Evolutionary conservation across 30 jellyfish, hydroid and myxozoan genomes (phyloP), one percentile per base, ranked within the genome.

Genomic region (Aurelia aurita): DNA sequence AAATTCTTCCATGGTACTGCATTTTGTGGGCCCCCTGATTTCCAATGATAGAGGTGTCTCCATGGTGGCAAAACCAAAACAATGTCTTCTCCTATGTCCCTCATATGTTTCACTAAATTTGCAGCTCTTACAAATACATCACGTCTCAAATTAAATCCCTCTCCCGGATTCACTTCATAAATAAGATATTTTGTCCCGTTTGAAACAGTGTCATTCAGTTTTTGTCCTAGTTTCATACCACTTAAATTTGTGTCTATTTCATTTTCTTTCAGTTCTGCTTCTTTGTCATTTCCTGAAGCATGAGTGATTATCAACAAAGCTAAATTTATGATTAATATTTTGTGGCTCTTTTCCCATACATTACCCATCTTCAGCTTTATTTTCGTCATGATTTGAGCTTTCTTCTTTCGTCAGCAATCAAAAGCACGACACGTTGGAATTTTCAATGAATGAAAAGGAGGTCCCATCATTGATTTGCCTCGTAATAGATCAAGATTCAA

Each of bases 101-200:
- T 87, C 72, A 94, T 20, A 35, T 32, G 66, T 75, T 94, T 77
- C n/a, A 94, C 90, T 13, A 94, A 93, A 79, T 88, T 89, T 44
- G 99, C 99, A 57, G 74, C 97, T 26, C 99, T 87, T 10, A 84
- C 57, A 76, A 81, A 89, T 18, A 94, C 99, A 84, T 94, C 99
- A 23, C 99, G 61, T 54, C 99, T 62, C 18, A 94, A 82, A 69
- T 94, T 94, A 84, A 94, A 94, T 3, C 99, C 99, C 63, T 94
- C 99, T 3, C 97, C 99, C 4, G 97, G 97, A 69, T 94, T 94
- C 13, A 94, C 99, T 27, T 87, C 99, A 62, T 94, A 89, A 44
- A 94, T 61, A 2, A 94, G 15, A 80, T 51, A 94, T 80, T 91
- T 94, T 1, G 97, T 89, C 29, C 13, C 32, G 1, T 14, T 15